Base-by-base conservation (phyloP, 2,888 invertebrate genomes). In the Diadegma fenestrale region DNA sequence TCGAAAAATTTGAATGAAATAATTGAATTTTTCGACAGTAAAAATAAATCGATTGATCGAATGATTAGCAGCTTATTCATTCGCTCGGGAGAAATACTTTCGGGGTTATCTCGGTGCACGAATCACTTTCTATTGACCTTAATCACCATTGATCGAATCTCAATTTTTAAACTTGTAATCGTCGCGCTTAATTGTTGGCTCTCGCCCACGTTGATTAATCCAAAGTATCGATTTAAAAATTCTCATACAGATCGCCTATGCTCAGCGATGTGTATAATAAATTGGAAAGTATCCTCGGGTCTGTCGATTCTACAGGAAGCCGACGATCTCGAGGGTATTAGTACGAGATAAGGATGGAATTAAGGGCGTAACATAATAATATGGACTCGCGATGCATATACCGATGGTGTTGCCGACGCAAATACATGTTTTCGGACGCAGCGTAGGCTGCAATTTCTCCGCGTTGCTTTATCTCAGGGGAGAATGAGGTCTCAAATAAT, bases 401-500 rank as follows among this genome's bases (percentile, higher is more conserved):
- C 58, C 43, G 61, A 73, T 54, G 54, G 54, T 61, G 68, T 58
- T 26, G 58, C 58, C 14, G 14, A 14, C 26, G 14, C 58, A 37
- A 64, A 64, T 37, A 37, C 37, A 76, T n/a, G 80, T 82, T 33
- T 75, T 78, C 66, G 54, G 43, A 77, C 54, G 58, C 17, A 72
- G 66, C 72, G 72, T 73, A 72, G 37, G 85, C 81, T 71, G 85
- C 83, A 86, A 85, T 87, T 86, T 87, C 85, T 85, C 83, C 69
- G 19, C 69, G 19, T 69, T 69, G 22, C 81, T 78, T 12, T 73
- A 68, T 63, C 51, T 54, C 75, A 54, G 43, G 68, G n/a, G 54
- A 51, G 51, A 87, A 88, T 82, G 85, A 80, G 84, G 85, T 85
- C 82, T 19, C 86, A 80, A 84, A 87, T 85, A 63, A 87, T 87